A percentile compares a stretch with the other conserved stretches of the same genome.
These are phyloP conservation scores for Microchirus variegatus DNA, from an alignment of 2,797 vertebrate species.

Conservation along the genomic window DNA sequence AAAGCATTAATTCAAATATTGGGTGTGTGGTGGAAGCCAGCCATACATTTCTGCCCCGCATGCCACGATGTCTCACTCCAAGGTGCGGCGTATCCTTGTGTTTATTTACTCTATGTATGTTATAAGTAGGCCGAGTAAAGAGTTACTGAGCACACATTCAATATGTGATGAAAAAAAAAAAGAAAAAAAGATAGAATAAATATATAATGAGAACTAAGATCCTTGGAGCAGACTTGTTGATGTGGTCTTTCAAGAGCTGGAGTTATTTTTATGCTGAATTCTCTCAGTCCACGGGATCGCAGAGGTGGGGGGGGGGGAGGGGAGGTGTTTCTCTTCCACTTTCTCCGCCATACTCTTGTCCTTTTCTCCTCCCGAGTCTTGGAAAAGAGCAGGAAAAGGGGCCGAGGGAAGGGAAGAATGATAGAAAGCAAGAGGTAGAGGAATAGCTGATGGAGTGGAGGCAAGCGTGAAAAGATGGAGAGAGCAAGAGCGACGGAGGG, in stretches of 20 bases:
- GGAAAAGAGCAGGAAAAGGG: constrained; percentile 33
- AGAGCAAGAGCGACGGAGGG: constrained; percentile 53
- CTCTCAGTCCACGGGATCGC: constrained; percentile 56
- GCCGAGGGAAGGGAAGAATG: constrained; percentile 36
- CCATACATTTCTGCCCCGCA: too few relatives aligned
- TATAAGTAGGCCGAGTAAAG: not conserved
- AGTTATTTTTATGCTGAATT: constrained; percentile 62
- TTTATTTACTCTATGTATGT: not conserved
- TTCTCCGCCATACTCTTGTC: constrained; percentile 64
- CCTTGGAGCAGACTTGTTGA: constrained; percentile 59
- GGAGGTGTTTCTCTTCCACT: constrained; percentile 50
- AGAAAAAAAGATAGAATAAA: constrained; percentile 8
- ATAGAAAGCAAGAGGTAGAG: constrained; percentile 58
- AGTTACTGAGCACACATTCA: constrained; percentile 11
- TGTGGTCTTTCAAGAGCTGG: constrained; percentile 27
- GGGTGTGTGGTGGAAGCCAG: too few relatives aligned
- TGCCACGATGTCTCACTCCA: too few relatives aligned
- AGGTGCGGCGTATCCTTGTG: too few relatives aligned
- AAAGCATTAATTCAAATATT: too few relatives aligned
- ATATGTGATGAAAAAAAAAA: constrained; percentile 8
- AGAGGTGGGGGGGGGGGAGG: too few relatives aligned
- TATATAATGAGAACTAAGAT: constrained; percentile 10
- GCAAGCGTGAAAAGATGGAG: constrained; percentile 61
- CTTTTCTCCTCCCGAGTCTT: constrained; percentile 53
- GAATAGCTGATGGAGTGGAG: constrained; percentile 57